A percentile compares a stretch with the other conserved stretches of the same genome.
Conservation (phyloP, 2,888 invertebrate species). For the Drosophila atroscutellata region DNA sequence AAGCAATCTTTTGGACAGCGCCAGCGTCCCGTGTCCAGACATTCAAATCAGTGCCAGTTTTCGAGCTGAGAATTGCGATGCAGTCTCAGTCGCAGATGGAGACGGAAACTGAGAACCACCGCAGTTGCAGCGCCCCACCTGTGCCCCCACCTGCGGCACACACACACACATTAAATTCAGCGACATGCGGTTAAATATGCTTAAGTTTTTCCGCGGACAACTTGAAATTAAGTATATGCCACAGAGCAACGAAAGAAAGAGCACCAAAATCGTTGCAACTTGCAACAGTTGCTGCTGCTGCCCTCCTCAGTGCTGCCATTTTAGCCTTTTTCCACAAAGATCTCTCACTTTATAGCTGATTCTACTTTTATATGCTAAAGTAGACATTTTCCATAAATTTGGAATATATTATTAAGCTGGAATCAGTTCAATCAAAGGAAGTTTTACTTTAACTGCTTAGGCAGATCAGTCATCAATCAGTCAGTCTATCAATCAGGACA, state of each 20-base stretch:
- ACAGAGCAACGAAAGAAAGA: constrained; percentile 30
- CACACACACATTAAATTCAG: constrained; percentile 65
- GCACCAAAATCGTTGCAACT: constrained; percentile 46
- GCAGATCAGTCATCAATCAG: neutral
- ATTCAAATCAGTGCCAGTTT: constrained; percentile 74
- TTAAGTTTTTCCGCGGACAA: constrained; percentile 75
- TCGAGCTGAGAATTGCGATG: constrained; percentile 32
- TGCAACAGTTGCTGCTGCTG: constrained; percentile 53
- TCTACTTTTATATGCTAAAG: no score
- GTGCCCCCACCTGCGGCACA: constrained; percentile 42
- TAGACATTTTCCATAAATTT: no score
- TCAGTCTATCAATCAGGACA: neutral
- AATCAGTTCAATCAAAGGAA: neutral
- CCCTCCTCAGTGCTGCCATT: neutral
- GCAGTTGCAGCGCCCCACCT: constrained; percentile 31
- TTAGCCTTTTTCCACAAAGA: neutral
- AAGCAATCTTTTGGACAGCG: constrained; percentile 49
- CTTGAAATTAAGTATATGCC: constrained; percentile 79
- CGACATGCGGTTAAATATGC: constrained; percentile 80
- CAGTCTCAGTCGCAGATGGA: constrained; percentile 2
- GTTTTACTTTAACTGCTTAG: neutral
- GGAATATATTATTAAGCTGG: neutral
- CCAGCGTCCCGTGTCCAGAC: constrained; percentile 44
- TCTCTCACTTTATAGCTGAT: neutral
- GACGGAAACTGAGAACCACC: constrained; percentile 36